Conservation (phyloP, 2,113 vertebrate genomes). For the Onychorhynchus coronatus region DNA sequence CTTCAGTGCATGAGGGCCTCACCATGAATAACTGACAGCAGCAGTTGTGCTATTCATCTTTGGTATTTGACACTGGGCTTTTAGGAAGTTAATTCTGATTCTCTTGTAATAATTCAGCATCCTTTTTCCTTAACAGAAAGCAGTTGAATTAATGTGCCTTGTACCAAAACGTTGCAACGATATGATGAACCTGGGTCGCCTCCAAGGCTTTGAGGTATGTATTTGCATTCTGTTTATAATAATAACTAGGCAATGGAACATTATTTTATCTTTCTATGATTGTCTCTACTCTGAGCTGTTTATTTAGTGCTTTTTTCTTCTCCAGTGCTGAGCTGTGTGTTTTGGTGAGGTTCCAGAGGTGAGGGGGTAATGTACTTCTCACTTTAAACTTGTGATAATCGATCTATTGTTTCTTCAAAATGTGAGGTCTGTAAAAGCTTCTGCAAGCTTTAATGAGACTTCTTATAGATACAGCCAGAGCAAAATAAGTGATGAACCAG, state of each 20-base stretch:
- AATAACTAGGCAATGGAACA: neutral
- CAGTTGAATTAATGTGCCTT: constrained; percentile 95
- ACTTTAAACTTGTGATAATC: neutral
- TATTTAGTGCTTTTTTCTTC: neutral
- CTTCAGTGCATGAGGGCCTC: neutral
- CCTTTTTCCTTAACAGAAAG: constrained; percentile 74
- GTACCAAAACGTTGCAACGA: constrained; percentile 98
- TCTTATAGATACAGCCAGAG: neutral
- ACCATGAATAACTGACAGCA: neutral
- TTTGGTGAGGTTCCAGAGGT: neutral
- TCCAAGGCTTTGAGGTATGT: constrained; percentile 95
- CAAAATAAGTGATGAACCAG: neutral
- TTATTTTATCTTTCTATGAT: neutral
- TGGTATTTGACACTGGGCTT: neutral
- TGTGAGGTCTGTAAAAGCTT: neutral
- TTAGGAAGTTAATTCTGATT: neutral
- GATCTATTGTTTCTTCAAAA: neutral
- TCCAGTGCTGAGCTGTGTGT: neutral
- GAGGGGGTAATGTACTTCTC: neutral
- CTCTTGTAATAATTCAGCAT: neutral
- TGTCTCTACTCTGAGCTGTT: neutral
- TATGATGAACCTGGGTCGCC: constrained; percentile 98
- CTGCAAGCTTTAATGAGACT: neutral
- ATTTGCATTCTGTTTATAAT: neutral
- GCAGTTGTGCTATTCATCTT: neutral